A percentile compares a stretch with the other conserved stretches of the same genome.
These are phyloP conservation scores for Bellardia bayeri DNA, from an alignment of 2,888 invertebrate genomes.

Conservation along the genomic window DNA sequence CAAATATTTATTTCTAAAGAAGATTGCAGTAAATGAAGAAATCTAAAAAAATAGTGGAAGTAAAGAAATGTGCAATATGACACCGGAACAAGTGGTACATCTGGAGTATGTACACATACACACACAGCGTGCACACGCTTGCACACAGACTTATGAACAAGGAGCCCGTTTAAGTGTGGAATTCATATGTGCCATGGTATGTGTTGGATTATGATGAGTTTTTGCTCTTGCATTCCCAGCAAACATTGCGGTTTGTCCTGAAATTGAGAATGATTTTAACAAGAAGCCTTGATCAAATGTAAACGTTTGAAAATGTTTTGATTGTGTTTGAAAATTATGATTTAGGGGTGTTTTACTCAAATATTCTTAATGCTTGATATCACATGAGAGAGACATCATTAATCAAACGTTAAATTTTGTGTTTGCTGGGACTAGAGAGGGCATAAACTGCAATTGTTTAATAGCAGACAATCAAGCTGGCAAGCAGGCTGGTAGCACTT, in stretches of 20 bases:
- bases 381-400: no score
- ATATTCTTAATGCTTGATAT: no score
- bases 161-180: conserved; percentile 1
- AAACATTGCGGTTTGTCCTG: no score
- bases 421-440: neutral
- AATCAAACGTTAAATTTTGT: no score
- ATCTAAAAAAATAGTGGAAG: neutral
- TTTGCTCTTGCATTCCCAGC: conserved; percentile 21
- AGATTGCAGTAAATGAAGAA: conserved; percentile 28
- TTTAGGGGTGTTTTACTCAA: no score
- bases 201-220: conserved; percentile 18
- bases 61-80: conserved; percentile 58
- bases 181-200: neutral
- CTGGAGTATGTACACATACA: conserved; percentile 47
- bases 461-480: neutral
- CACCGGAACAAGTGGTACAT: conserved; percentile 71
- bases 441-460: conserved; percentile 48
- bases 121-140: conserved; percentile 22
- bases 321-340: no score
- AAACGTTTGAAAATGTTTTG: no score
- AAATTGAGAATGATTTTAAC: no score
- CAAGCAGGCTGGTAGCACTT: conserved; percentile 42
- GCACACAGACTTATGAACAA: neutral
- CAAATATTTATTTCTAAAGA: conserved; percentile 9
- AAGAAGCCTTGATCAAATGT: no score